Evolutionary conservation across 1,140 invertebrate species (phyloP).

Genomic region (Drosophila novamexicana): DNA sequence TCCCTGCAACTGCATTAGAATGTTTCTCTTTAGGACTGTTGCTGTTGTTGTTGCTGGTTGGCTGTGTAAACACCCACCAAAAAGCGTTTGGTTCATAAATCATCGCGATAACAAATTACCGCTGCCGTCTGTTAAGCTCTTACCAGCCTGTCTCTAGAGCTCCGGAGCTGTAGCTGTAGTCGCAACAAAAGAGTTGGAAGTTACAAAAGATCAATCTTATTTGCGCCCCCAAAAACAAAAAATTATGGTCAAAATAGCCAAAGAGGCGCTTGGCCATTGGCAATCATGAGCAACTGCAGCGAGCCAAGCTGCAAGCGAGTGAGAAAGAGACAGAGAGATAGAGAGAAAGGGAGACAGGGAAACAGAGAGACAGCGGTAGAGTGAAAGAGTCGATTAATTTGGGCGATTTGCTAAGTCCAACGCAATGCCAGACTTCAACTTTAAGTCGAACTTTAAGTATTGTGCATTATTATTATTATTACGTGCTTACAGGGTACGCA

Average conservation of each 20-base stretch:
- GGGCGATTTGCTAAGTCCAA: constrained; percentile 37
- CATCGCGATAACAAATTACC: constrained; percentile 83
- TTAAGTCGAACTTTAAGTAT: constrained; percentile 55
- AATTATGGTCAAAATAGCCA: constrained; percentile 53
- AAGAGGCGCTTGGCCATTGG: constrained; percentile 64
- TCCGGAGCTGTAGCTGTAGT: background rate
- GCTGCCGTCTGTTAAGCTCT: constrained; percentile 54
- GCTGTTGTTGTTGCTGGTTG: constrained; percentile 43
- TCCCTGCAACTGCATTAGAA: constrained; percentile 60
- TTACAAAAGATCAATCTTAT: constrained; percentile 83
- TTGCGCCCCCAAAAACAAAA: constrained; percentile 62
- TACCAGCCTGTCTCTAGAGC: constrained; percentile 9
- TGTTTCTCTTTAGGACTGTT: constrained; percentile 42
- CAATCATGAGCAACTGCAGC: constrained; percentile 18
- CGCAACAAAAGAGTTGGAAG: constrained; percentile 73
- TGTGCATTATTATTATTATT: constrained; percentile 57
- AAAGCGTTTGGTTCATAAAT: constrained; percentile 76
- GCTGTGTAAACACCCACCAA: constrained; percentile 82
- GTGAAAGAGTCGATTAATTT: constrained; percentile 61
- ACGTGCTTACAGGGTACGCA: constrained; percentile 6
- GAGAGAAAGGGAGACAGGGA: constrained; percentile 1
- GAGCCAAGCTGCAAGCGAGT: background rate
- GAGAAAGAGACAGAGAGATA: constrained; percentile 4
- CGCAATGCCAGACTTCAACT: constrained; percentile 44
- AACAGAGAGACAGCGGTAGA: constrained; percentile 26